A percentile compares a stretch with the other conserved stretches of the same genome.
phyloP scores from a whole-genome alignment of 2,113 vertebrate species.

The Herpetotheres cachinnans region DNA sequence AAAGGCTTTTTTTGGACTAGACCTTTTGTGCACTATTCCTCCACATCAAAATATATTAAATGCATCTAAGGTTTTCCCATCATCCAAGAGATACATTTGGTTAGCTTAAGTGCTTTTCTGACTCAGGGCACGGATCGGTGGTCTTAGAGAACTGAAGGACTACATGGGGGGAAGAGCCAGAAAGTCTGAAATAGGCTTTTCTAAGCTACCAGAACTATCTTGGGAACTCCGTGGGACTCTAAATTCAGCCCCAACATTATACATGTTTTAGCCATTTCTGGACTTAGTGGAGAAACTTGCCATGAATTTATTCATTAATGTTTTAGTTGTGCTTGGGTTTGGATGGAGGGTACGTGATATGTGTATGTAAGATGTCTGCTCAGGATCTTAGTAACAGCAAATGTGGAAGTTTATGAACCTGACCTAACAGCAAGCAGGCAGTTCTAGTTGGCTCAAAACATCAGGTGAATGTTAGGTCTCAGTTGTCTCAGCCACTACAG shows the following conservation, averaged over 20 bases:
- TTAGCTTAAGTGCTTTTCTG: neutral
- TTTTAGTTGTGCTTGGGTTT: neutral
- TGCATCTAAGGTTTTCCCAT: neutral
- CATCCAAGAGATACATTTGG: neutral
- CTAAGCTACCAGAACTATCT: neutral
- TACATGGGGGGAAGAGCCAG: neutral
- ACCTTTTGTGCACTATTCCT: neutral
- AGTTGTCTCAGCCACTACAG: neutral
- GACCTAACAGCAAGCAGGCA: neutral
- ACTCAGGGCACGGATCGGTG: neutral
- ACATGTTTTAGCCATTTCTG: neutral
- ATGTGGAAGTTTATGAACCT: neutral
- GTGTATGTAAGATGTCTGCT: neutral
- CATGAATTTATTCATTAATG: neutral
- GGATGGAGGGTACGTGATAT: neutral
- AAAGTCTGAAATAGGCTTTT: neutral
- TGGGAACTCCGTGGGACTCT: neutral
- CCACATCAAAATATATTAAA: neutral
- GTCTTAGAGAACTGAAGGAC: neutral
- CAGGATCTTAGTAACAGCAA: neutral
- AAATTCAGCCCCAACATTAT: neutral
- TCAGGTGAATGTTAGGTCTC: neutral
- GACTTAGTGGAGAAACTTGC: neutral
- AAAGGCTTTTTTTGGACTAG: neutral
- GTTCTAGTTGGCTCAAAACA: neutral